Percentiles rank a stretch among this genome's conserved stretches.
Evolutionary conservation across 2,797 vertebrate species (phyloP).

Genomic region (Coccyzus lansbergi): DNA sequence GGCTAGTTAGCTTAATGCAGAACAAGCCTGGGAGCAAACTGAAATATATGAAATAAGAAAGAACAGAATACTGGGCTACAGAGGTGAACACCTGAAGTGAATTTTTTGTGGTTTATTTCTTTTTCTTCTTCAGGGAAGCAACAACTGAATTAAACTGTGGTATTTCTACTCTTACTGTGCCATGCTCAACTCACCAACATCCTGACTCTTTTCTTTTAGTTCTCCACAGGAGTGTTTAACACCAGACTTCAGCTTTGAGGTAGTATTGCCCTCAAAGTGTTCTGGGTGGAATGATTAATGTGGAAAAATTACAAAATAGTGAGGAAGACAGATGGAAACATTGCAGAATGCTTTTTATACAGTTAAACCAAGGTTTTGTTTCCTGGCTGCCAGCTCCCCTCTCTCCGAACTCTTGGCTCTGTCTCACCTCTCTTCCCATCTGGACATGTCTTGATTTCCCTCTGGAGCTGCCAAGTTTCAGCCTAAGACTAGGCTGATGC

Average conservation of each 20-base stretch:
- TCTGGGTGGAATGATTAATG: neutral
- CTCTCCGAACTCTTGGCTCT: neutral
- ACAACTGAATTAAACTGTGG: neutral
- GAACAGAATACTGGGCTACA: neutral
- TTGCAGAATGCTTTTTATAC: neutral
- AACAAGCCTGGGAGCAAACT: neutral
- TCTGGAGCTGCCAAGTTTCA: neutral
- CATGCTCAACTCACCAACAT: neutral
- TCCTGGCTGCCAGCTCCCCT: neutral
- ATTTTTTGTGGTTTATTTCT: neutral
- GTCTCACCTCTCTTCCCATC: neutral
- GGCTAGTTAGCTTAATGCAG: neutral
- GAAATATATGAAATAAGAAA: neutral
- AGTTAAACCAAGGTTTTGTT: slow-evolving; percentile 21
- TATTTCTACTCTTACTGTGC: neutral
- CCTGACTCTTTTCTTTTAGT: neutral
- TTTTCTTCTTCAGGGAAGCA: neutral
- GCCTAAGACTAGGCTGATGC: neutral
- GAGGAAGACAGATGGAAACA: neutral
- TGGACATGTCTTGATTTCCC: neutral
- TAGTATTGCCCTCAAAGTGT: neutral
- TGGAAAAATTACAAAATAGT: neutral
- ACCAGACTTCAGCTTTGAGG: neutral
- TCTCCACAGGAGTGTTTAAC: neutral
- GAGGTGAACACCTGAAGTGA: neutral